These are phyloP conservation scores for Phania funesta DNA, from an alignment of 2,888 invertebrate genomes.

Conservation along the genomic window DNA sequence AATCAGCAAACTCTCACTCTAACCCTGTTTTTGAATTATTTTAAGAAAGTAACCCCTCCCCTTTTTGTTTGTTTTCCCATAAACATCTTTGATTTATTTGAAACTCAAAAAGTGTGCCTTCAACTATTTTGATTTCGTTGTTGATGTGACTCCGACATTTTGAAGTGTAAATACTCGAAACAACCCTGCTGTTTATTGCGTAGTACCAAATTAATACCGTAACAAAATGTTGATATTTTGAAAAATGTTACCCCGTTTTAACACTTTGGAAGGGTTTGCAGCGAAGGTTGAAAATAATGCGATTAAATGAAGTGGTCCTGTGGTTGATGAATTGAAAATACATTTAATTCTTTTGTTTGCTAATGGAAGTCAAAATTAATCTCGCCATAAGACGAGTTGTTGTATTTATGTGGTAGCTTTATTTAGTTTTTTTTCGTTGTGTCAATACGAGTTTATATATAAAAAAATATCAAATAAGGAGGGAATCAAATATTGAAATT, in stretches of 20 bases:
- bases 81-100: conserved; percentile 18
- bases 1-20: too few species aligned
- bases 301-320: conserved; percentile 41
- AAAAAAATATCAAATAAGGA: too few species aligned
- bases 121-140: conserved; percentile 44
- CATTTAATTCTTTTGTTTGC: not conserved
- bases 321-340: conserved; percentile 34
- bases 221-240: too few species aligned
- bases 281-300: not conserved
- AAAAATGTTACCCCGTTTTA: too few species aligned
- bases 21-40: not conserved
- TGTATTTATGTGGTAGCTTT: too few species aligned
- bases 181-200: conserved; percentile 55
- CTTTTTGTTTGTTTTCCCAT: not conserved
- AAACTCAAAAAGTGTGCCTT: conserved; percentile 50
- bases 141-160: not conserved
- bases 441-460: too few species aligned
- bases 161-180: not conserved
- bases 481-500: too few species aligned
- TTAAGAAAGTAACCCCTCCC: not conserved
- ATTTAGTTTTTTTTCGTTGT: too few species aligned
- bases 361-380: too few species aligned
- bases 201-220: not conserved
- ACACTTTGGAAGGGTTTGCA: too few species aligned
- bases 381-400: too few species aligned